Base-by-base conservation (phyloP, 2,113 vertebrate genomes). In the Sterrhoptilus dennistouni region DNA sequence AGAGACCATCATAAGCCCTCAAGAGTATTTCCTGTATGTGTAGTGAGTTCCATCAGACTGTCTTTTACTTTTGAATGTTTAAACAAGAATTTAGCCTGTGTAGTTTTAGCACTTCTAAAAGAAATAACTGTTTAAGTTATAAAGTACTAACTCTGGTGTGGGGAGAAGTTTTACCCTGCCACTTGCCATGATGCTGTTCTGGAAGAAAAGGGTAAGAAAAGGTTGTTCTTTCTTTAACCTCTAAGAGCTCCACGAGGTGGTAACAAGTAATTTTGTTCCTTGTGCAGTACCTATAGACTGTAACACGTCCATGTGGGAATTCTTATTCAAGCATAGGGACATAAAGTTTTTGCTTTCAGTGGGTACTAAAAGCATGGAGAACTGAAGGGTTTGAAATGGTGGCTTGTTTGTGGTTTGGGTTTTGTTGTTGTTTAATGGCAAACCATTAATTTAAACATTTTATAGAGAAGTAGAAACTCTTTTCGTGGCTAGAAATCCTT, bases 61-160 rank as follows among this genome's bases (percentile, higher is more conserved):
- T 81, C 64, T 89, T 74, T 66, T 63, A 82, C 20, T 75, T 90
- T 27, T 64, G 35, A 14, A 3, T 80, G 57, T 49, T 70, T 64
- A 49, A 86, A 89, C 29, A 77, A 93, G 15, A 80, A 66, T 35
- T 84, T 78, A 77, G 33, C 8, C 5, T 60, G 12, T 83, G 53
- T 94, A 88, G 25, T 40, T 90, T 61, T 92, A 92, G 56, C 64
- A 87, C 71, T 93, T 95, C 17, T 23, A 29, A 47, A 75, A 85
- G 9, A 38, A 80, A 9, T 81, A 74, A 56, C 16, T 83, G 59
- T 90, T 92, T 92, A 75, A 38, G 38, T 38, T 38, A 38, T 38
- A 38, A 89, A 83, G 61, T 84, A 88, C 28, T 96, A 88, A 54
- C 68, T 80, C 4, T 75, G 83, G 80, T 78, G 60, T 52, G 35